Percentiles rank a stretch among this genome's conserved stretches.
These are phyloP conservation scores for Atherix ibis DNA, from an alignment of 2,888 invertebrate species.

Conservation along the genomic window DNA sequence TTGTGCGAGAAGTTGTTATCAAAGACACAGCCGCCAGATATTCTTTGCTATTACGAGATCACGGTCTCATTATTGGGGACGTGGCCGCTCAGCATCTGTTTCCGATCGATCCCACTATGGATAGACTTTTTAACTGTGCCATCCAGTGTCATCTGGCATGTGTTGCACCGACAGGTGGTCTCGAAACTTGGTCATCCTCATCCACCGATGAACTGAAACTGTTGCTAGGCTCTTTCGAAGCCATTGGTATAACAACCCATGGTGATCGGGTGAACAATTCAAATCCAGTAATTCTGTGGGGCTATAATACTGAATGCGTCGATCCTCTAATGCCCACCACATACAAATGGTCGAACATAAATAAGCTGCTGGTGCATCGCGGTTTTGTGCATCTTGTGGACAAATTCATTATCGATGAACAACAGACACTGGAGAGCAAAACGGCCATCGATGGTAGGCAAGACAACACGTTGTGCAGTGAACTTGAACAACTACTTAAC, in stretches of 20 bases:
- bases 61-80: constrained; percentile 38
- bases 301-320: constrained; percentile 39
- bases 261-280: constrained; percentile 24
- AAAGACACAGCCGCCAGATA: constrained; percentile 17
- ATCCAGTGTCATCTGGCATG: constrained; percentile 53
- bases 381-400: constrained; percentile 39
- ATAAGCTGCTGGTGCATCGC: constrained; percentile 44
- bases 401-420: constrained; percentile 16
- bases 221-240: constrained; percentile 36
- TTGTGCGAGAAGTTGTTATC: constrained; percentile 25
- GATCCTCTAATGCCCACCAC: constrained; percentile 50
- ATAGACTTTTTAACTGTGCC: constrained; percentile 38
- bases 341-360: constrained; percentile 48
- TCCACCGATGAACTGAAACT: constrained; percentile 43
- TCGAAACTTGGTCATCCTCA: constrained; percentile 21
- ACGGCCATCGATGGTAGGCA: too few species aligned
- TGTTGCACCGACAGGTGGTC: constrained; percentile 50
- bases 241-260: constrained; percentile 19
- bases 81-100: constrained; percentile 34
- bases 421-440: constrained; percentile 3
- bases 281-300: constrained; percentile 49
- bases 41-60: constrained; percentile 47
- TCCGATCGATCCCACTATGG: constrained; percentile 37
- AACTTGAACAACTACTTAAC: constrained; percentile 19
- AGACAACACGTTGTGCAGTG: constrained; percentile 12